These are phyloP conservation scores for Aspidiotus destructor DNA, from an alignment of 2,888 invertebrate species.

Conservation along the genomic window DNA sequence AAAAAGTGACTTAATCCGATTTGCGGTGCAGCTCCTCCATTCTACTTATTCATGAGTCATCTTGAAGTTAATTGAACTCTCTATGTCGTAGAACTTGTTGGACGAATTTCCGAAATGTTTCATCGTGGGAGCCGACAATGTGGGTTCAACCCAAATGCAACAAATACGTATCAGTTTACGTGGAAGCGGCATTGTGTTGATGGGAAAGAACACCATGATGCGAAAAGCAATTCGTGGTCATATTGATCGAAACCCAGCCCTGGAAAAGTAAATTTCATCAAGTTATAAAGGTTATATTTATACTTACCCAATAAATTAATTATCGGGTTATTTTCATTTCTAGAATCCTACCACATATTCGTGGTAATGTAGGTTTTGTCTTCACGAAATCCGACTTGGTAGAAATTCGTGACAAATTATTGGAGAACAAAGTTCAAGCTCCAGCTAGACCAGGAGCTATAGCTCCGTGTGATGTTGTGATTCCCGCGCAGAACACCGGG, in stretches of 20 bases:
- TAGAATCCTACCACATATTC: slow-evolving; percentile 81
- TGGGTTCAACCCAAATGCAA: slow-evolving; percentile 99
- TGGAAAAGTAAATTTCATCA: slow-evolving; percentile 62
- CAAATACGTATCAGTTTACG: slow-evolving; percentile 92
- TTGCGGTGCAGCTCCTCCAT: neutral
- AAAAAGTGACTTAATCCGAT: too few species aligned
- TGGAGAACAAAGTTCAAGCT: slow-evolving; percentile 95
- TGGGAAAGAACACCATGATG: slow-evolving; percentile 99
- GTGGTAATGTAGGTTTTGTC: slow-evolving; percentile 96
- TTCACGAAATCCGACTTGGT: slow-evolving; percentile 93
- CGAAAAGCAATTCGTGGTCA: slow-evolving; percentile 97
- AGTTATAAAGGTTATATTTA: neutral
- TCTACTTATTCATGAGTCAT: slow-evolving; percentile 18
- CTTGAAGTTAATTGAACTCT: neutral
- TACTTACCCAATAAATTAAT: neutral
- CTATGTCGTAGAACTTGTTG: slow-evolving; percentile 64
- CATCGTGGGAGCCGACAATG: slow-evolving; percentile 99
- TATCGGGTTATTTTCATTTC: slow-evolving; percentile 34
- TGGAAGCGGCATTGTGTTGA: slow-evolving; percentile 79
- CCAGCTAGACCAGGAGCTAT: slow-evolving; percentile 96
- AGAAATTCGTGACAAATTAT: slow-evolving; percentile 80
- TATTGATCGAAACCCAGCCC: slow-evolving; percentile 80
- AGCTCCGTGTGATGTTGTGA: slow-evolving; percentile 88
- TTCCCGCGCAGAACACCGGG: slow-evolving; percentile 98
- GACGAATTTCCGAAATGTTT: slow-evolving; percentile 99